Conservation (phyloP, 2,113 vertebrate genomes). For the Arenaria interpres region DNA sequence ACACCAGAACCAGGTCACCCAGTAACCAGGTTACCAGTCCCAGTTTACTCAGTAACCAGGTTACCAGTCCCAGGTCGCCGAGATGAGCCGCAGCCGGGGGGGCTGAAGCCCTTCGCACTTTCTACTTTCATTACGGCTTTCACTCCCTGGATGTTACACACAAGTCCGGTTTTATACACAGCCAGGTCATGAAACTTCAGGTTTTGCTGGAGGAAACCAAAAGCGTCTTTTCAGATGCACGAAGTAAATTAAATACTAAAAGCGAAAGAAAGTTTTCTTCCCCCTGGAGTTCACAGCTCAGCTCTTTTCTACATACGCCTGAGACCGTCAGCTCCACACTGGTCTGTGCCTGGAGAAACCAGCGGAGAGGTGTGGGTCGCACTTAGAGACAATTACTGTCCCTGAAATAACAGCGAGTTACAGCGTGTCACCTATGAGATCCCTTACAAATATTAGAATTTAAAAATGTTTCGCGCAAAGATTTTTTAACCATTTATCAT, state of each 20-base stretch:
- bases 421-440: rapidly evolving
- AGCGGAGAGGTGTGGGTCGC: too few species aligned
- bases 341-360: neutral
- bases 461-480: neutral
- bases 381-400: neutral
- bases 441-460: neutral
- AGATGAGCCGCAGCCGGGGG: rapidly evolving
- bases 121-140: neutral
- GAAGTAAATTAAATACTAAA: neutral
- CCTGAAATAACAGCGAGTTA: neutral
- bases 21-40: neutral
- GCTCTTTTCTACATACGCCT: rapidly evolving
- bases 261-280: neutral
- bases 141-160: rapidly evolving
- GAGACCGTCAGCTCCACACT: neutral
- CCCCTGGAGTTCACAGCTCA: neutral
- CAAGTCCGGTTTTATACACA: rapidly evolving
- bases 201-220: neutral
- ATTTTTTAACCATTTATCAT: neutral
- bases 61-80: neutral
- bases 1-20: neutral
- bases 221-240: neutral
- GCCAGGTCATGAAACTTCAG: neutral
- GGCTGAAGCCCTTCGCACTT: rapidly evolving
- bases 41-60: too few species aligned